phyloP scores from a whole-genome alignment of 2,888 invertebrate species.

The Melieria crassipennis region DNA sequence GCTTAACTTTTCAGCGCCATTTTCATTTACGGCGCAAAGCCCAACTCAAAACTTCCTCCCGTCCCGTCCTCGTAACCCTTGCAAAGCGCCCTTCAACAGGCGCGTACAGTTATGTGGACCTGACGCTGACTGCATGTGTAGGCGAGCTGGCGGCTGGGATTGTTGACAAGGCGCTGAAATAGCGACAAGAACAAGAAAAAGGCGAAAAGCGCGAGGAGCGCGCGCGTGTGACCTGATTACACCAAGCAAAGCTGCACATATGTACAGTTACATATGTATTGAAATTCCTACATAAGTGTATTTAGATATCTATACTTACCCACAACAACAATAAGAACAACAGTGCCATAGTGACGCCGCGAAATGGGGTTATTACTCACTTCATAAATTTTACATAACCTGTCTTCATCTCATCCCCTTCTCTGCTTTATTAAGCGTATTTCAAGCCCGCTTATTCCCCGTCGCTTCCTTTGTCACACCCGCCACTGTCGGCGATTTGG shows the following conservation, averaged over 20 bases:
- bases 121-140: not conserved
- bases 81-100: not conserved
- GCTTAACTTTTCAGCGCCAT: not conserved
- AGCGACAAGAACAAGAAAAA: constrained; percentile 7
- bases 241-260: not conserved
- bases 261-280: not conserved
- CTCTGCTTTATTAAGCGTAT: no score
- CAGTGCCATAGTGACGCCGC: no score
- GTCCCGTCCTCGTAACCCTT: constrained; percentile 1
- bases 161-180: constrained; percentile 20
- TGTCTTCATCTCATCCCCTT: no score
- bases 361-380: no score
- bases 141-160: not conserved
- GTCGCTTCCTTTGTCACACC: no score
- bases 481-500: no score
- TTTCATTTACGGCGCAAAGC: constrained; percentile 26
- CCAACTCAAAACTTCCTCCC: constrained; percentile 29
- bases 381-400: no score
- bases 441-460: no score
- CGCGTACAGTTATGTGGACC: not conserved
- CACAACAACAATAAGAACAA: no score
- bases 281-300: no score
- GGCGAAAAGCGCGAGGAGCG: not conserved
- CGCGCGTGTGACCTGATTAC: constrained; percentile 23
- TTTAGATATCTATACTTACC: no score